Base-by-base conservation (phyloP, 1,140 invertebrate genomes). In the Wiebesia pumilae region DNA sequence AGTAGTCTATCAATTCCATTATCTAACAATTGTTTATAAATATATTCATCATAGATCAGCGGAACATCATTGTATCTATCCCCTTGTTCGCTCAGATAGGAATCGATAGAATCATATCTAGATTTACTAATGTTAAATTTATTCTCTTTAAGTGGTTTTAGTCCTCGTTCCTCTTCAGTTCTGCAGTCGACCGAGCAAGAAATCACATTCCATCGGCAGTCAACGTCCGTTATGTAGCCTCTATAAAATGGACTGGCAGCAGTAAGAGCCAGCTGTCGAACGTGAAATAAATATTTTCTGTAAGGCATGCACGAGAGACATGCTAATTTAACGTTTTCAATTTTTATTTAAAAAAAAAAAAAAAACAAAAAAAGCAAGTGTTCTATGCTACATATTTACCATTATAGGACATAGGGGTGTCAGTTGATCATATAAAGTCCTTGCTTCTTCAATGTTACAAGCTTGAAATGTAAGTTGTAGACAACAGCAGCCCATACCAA, bases 401-500 rank as follows among this genome's bases (percentile, higher is more conserved):
- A 99, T 96, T 88, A 99, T 99, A 10, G 99, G 99, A 92, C 98
- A 99, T 0, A 99, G 94, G 0, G 99, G 98, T 10, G 98, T 97
- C 14, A 99, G 95, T 92, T 99, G 99, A 94, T 99, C 99, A 91
- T 99, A 99, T 0, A 99, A 95, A 38, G 97, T 97, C 87, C 98
- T 95, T 10, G 99, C 99, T 95, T 99, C 99, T 71, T 95, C 95
- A 67, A 99, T 98, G 92, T 99, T 99, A 93, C 98, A 99, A 0
- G 99, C 98, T 94, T 99, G 97, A 93, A 98, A 99, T 51, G 98
- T 98, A 38, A 99, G 94, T 93, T 99, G 99, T 19, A 99, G 95
- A 93, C 99, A 99, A 91, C 97, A 99, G 91, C 98, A 99, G 54
- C 99, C 99, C 99, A 99, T 99, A 67, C 99, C 99, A 94, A 99